Evolutionary conservation across 2,113 vertebrate species (phyloP).

Genomic region (Meles meles): DNA sequence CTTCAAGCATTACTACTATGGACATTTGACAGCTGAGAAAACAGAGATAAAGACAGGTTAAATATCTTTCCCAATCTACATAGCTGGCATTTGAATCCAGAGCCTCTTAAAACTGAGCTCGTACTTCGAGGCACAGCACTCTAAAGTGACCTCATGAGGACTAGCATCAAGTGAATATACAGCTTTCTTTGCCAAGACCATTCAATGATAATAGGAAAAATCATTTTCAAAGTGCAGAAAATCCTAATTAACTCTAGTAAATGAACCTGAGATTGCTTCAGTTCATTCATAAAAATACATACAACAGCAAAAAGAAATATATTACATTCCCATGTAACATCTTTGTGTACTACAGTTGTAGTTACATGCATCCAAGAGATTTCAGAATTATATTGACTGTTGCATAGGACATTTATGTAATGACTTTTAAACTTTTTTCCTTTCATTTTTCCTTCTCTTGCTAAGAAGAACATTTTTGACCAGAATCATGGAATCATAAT

Average conservation of each 20-base stretch:
- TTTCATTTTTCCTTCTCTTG: background rate
- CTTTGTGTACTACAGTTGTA: background rate
- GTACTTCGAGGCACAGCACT: background rate
- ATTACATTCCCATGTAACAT: background rate
- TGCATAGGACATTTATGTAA: background rate
- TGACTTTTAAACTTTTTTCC: background rate
- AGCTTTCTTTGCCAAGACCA: background rate
- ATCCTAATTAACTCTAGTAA: background rate
- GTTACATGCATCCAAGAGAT: background rate
- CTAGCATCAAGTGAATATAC: background rate
- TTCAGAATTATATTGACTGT: background rate
- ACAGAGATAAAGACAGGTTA: background rate
- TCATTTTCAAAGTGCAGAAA: background rate
- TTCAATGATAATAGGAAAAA: background rate
- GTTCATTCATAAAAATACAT: background rate
- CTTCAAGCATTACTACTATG: background rate
- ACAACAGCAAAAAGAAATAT: background rate
- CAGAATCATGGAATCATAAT: background rate
- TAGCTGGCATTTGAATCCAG: background rate
- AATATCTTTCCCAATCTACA: background rate
- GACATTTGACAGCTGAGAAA: background rate
- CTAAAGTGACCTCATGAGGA: background rate
- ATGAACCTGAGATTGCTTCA: background rate
- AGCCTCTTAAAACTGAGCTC: background rate
- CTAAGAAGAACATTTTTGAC: background rate